Base-by-base conservation (phyloP, 2,888 invertebrate genomes). In the Tetropium fuscum region DNA sequence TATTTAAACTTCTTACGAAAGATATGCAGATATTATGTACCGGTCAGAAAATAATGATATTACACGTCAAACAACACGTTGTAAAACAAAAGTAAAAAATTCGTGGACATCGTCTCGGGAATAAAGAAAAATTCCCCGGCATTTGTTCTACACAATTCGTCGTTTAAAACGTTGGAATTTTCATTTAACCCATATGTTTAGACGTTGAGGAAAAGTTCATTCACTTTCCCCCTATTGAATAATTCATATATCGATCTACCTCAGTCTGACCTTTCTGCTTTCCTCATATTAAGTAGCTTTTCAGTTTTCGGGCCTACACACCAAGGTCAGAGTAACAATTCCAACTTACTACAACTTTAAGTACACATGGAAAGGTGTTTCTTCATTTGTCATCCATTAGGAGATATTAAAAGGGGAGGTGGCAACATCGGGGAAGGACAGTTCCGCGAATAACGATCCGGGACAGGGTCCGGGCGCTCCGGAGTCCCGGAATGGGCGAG, bases 151-250 rank as follows among this genome's bases (percentile, higher is more conserved):
- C 51, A 51, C 47, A 53, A 36, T 40, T 53, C 36, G 25, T 53
- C 47, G 41, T 57, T 51, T 56, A 36, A 53, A 58, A 40, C 59
- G 49, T 30, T 44, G 66, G 66, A 70, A 69, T 77, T 76, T 74
- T 77, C 76, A 78, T 78, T 77, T 78, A 78, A 77, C 78, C 78
- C 79, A 79, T 77, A 78, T 79, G 79, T 79, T 78, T 76, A 74
- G 75, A 73, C 71, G 70, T 71, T 70, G 74, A 74, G 76, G 75
- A 78, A 76, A 80, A 81, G 81, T 81, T 81, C 81, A 80, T 81
- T 81, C 81, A 81, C 81, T 81, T 81, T 80, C 81, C 79, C 78
- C 80, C 80, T 80, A 81, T 81, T 81, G 81, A 81, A 81, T 81
- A 80, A 81, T 81, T 81, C 81, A 81, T 81, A 79, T 80, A 81